Conservation (phyloP, 1,140 invertebrate species). For the Sarcophaga peregrina region DNA sequence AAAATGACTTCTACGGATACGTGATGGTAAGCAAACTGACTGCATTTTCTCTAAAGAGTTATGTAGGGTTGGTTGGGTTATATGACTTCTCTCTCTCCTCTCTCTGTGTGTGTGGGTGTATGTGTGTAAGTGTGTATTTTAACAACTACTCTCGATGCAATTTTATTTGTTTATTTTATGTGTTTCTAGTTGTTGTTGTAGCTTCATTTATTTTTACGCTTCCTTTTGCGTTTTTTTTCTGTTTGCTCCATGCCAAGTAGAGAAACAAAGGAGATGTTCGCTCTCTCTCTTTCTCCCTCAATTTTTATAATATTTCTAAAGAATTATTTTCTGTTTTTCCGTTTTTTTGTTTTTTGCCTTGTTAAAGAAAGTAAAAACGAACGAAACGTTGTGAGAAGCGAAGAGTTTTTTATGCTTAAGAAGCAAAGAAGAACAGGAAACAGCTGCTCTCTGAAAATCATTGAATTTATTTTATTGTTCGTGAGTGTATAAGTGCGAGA, state of each 20-base stretch:
- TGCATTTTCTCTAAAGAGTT: background rate
- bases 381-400: background rate
- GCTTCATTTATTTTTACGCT: too few species aligned
- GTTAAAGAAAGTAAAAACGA: too few species aligned
- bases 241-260: too few species aligned
- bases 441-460: slow-evolving; percentile 13
- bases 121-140: background rate
- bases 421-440: background rate
- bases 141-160: background rate
- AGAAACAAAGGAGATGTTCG: too few species aligned
- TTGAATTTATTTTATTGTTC: background rate
- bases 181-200: background rate
- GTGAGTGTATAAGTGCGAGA: background rate
- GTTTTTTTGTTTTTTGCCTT: too few species aligned
- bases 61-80: background rate
- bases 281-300: too few species aligned
- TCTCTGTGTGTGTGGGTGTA: too few species aligned
- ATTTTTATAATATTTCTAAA: too few species aligned
- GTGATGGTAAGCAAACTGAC: slow-evolving; percentile 7
- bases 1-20: slow-evolving; percentile 11
- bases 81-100: too few species aligned
- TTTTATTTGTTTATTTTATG: slow-evolving; percentile 3
- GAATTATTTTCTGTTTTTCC: too few species aligned
- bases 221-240: too few species aligned
- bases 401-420: background rate